Conservation (phyloP, 1,140 invertebrate species). For the Macrostomum lignano region DNA sequence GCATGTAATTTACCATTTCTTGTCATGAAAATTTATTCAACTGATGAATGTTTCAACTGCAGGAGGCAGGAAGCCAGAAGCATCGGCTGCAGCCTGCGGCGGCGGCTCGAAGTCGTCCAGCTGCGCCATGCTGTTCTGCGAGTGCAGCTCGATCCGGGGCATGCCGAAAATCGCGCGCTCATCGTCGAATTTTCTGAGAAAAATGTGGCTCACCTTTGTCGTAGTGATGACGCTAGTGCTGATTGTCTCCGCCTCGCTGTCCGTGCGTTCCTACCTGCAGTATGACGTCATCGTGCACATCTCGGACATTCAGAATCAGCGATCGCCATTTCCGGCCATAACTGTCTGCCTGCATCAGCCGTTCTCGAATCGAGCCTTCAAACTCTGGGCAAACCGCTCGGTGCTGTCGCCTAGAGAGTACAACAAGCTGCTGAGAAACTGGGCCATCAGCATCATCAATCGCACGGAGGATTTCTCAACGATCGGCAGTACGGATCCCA, state of each 20-base stretch:
- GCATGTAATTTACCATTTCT: too few relatives aligned
- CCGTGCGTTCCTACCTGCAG: neutral
- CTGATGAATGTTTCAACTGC: too few relatives aligned
- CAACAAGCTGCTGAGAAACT: neutral
- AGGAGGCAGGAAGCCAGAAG: too few relatives aligned
- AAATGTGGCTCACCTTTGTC: constrained; percentile 1
- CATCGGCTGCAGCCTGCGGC: too few relatives aligned
- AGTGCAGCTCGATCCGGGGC: neutral
- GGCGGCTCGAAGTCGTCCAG: too few relatives aligned
- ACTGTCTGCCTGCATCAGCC: constrained; percentile 2
- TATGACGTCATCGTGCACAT: neutral
- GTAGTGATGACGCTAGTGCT: neutral
- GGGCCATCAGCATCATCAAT: neutral
- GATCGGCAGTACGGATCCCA: too few relatives aligned
- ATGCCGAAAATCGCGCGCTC: neutral
- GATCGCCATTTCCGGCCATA: constrained; percentile 1
- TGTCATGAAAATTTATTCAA: too few relatives aligned
- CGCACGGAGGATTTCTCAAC: neutral
- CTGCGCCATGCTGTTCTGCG: constrained; percentile 1
- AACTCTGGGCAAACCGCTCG: neutral
- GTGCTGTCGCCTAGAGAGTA: constrained; percentile 3
- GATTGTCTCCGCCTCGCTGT: neutral
- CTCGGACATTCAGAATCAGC: too few relatives aligned
- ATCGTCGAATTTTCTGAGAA: neutral
- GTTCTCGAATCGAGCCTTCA: neutral